phyloP scores from a whole-genome alignment of 2,113 vertebrate genomes.

The Seriola dumerili region DNA sequence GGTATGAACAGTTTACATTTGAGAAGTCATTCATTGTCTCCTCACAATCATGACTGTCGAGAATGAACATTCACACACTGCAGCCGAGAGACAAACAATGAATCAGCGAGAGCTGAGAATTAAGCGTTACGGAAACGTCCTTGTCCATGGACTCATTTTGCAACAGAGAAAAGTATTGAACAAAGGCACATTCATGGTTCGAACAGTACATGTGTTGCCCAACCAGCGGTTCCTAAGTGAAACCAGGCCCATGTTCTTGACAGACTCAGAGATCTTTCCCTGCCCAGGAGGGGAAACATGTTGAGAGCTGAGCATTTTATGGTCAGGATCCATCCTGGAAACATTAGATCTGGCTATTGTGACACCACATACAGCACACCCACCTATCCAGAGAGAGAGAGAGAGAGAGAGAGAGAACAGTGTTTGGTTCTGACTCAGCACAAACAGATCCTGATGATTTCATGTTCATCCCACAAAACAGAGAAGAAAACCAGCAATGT shows the following conservation, averaged over 20 bases:
- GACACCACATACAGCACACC: slow-evolving; percentile 55
- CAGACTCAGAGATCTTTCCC: slow-evolving; percentile 56
- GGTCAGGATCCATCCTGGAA: slow-evolving; percentile 72
- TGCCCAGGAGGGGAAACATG: slow-evolving; percentile 66
- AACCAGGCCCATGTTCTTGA: slow-evolving; percentile 71
- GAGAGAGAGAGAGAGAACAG: background rate
- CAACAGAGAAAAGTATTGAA: slow-evolving; percentile 54
- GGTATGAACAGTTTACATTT: background rate
- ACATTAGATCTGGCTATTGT: slow-evolving; percentile 65
- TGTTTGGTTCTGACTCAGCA: slow-evolving; percentile 54
- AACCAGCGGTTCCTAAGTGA: slow-evolving; percentile 72
- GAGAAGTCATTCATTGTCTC: background rate
- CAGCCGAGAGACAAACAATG: slow-evolving; percentile 25
- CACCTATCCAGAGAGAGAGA: slow-evolving; percentile 46
- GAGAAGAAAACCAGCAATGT: slow-evolving; percentile 2
- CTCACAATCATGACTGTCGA: background rate
- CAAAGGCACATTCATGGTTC: slow-evolving; percentile 76
- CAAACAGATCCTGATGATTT: slow-evolving; percentile 19
- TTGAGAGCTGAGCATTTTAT: slow-evolving; percentile 61
- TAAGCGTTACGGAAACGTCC: slow-evolving; percentile 18
- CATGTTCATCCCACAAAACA: slow-evolving; percentile 35
- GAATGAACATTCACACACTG: background rate
- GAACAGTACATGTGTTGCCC: slow-evolving; percentile 72
- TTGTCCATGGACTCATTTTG: slow-evolving; percentile 52
- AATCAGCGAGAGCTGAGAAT: slow-evolving; percentile 34